These are phyloP conservation scores for Hydrophis major DNA, from an alignment of 2,797 vertebrate species.

Conservation along the genomic window DNA sequence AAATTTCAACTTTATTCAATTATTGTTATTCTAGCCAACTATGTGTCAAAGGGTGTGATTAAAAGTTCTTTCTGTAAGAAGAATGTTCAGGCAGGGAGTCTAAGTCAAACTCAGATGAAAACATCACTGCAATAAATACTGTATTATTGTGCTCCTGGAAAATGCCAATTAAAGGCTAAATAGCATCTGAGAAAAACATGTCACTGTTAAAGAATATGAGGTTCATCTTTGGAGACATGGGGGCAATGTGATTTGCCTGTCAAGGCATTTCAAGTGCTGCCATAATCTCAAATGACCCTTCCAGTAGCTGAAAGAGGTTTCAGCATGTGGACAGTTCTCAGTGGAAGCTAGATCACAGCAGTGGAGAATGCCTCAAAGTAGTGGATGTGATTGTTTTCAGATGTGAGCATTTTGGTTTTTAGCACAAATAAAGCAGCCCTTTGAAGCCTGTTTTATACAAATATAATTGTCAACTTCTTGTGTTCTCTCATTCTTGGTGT, in stretches of 20 bases:
- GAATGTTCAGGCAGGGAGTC: background rate
- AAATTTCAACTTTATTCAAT: background rate
- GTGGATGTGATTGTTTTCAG: background rate
- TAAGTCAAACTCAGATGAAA: background rate
- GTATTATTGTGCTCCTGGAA: background rate
- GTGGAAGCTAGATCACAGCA: background rate
- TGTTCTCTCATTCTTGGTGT: background rate
- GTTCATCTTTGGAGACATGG: background rate
- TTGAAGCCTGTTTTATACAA: background rate
- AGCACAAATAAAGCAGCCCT: background rate
- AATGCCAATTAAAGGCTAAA: background rate
- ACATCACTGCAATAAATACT: background rate
- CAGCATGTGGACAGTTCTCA: background rate
- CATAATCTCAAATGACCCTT: background rate
- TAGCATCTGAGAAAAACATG: background rate
- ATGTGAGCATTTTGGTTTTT: background rate
- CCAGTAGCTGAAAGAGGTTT: background rate
- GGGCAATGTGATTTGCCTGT: background rate
- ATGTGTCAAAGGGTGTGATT: background rate
- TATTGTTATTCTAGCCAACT: background rate
- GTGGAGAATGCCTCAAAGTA: background rate
- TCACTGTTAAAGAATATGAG: background rate
- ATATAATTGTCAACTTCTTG: background rate
- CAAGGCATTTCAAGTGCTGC: background rate
- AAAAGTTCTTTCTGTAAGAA: background rate